Percentiles rank a stretch among this genome's conserved stretches.
phyloP scores from a whole-genome alignment of 1,140 invertebrate genomes.

The Pseudomyrmex dendroicus region DNA sequence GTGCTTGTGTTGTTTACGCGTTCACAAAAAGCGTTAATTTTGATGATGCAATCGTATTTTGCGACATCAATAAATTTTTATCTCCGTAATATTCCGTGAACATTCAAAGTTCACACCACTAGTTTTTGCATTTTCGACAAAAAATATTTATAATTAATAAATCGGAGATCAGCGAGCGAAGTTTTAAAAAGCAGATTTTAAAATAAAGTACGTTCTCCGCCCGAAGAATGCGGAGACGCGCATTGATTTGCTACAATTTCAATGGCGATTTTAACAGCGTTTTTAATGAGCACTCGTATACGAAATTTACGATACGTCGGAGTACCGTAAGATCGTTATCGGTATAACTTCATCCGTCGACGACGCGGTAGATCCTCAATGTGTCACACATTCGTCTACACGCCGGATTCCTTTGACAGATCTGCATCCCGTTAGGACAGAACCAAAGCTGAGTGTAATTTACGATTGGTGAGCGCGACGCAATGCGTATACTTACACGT shows the following conservation, averaged over 20 bases:
- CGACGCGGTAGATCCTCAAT: neutral
- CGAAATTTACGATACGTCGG: constrained; percentile 26
- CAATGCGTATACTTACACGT: too few species aligned
- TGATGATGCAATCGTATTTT: constrained; percentile 12
- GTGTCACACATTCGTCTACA: constrained; percentile 26
- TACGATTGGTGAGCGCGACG: constrained; percentile 1
- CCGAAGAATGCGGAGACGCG: neutral
- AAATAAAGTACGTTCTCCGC: too few species aligned
- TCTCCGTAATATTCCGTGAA: neutral
- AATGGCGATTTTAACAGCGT: constrained; percentile 33
- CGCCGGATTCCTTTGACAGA: constrained; percentile 37
- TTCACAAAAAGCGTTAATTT: constrained; percentile 20
- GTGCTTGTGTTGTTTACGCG: constrained; percentile 23
- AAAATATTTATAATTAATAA: neutral
- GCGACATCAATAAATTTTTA: neutral
- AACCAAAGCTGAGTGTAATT: constrained; percentile 15
- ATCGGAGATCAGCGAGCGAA: neutral
- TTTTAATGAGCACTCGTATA: constrained; percentile 22
- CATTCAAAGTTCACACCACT: too few species aligned
- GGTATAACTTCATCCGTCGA: constrained; percentile 40
- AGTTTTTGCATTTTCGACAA: neutral
- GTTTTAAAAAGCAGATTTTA: too few species aligned
- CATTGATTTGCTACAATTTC: constrained; percentile 42
- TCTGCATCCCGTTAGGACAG: constrained; percentile 36
- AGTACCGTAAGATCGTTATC: constrained; percentile 39